Percentiles rank a stretch among this genome's conserved stretches.
phyloP scores from a whole-genome alignment of 2,113 vertebrate genomes.

The Pedionomus torquatus region DNA sequence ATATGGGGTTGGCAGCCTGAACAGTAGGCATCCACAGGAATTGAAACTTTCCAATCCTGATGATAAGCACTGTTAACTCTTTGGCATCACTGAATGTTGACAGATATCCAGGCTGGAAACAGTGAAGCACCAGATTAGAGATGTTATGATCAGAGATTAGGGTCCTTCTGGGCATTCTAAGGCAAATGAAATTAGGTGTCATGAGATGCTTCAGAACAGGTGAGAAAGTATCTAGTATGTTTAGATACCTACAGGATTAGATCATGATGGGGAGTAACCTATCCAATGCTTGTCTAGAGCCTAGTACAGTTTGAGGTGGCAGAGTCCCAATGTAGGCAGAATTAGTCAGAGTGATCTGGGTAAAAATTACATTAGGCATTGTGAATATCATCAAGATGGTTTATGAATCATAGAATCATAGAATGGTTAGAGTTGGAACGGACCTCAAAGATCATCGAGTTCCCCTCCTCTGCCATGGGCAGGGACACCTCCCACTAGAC shows the following conservation, averaged over 20 bases:
- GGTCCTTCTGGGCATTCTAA: neutral
- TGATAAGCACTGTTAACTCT: neutral
- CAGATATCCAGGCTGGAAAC: neutral
- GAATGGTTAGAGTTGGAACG: no score
- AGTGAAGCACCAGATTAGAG: neutral
- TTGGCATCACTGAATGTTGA: neutral
- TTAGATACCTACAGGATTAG: neutral
- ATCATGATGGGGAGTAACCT: neutral
- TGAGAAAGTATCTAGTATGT: fast-evolving
- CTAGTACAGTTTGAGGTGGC: neutral
- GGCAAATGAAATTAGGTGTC: neutral
- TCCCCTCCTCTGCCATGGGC: no score
- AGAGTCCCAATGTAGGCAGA: fast-evolving
- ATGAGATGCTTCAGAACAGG: neutral
- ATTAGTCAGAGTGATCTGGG: neutral
- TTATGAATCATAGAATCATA: no score
- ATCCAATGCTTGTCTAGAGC: neutral
- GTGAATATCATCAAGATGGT: neutral
- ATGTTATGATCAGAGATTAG: neutral
- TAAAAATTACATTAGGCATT: neutral
- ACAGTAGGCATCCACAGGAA: neutral
- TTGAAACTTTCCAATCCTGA: neutral
- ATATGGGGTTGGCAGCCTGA: neutral
- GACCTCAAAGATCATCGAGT: no score
- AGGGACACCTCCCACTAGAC: no score